A percentile compares a stretch with the other conserved stretches of the same genome.
phyloP scores from a whole-genome alignment of 2,113 vertebrate species.

The Heteronetta atricapilla region DNA sequence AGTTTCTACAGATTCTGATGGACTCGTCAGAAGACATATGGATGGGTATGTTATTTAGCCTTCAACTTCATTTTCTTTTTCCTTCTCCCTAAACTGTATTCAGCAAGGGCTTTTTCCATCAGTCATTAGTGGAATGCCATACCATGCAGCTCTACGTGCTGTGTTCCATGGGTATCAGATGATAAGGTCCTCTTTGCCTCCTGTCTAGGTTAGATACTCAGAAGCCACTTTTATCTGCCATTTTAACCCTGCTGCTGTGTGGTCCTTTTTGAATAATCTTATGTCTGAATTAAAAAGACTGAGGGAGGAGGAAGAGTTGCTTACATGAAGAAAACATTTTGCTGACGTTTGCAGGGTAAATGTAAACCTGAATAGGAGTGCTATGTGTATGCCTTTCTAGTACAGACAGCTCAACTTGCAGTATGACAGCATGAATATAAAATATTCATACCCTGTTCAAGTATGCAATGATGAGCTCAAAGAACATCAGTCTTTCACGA shows the following conservation, averaged over 20 bases:
- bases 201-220: background rate
- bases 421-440: constrained; percentile 60
- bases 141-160: background rate
- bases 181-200: background rate
- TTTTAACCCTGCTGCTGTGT: constrained; percentile 25
- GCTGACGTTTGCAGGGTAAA: constrained; percentile 49
- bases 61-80: background rate
- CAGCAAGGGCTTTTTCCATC: background rate
- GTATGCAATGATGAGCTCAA: constrained; percentile 52
- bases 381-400: background rate
- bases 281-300: background rate
- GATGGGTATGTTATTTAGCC: background rate
- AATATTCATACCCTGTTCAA: constrained; percentile 59
- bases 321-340: constrained; percentile 47
- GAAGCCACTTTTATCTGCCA: background rate
- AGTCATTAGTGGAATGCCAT: background rate
- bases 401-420: constrained; percentile 54
- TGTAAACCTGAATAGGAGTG: constrained; percentile 45
- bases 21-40: background rate
- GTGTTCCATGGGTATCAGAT: background rate
- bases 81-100: accelerated
- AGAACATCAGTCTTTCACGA: constrained; percentile 18
- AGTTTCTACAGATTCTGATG: background rate
- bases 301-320: background rate
- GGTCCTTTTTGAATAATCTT: constrained; percentile 23